Evolutionary conservation across 1,140 invertebrate species (phyloP).

Genomic region (Leptopilina boulardi): DNA sequence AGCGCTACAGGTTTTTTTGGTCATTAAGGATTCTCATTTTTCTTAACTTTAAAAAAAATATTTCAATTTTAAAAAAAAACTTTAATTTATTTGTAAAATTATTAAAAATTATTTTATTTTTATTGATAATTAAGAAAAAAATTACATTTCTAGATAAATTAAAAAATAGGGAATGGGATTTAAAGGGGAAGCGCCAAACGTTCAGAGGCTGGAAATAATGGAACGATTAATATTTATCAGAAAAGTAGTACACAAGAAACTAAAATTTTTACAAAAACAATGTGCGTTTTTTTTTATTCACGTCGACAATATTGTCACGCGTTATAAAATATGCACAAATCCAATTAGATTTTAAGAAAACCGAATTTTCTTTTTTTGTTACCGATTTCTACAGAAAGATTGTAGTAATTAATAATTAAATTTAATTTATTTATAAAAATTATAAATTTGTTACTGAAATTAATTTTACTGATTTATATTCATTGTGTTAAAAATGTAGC

Average conservation of each 20-base stretch:
- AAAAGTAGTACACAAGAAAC: constrained; percentile 36
- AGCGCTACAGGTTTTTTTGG: constrained; percentile 55
- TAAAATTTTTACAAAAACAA: constrained; percentile 32
- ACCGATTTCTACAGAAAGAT: no score
- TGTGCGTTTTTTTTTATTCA: constrained; percentile 1
- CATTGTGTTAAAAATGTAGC: no score
- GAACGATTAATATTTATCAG: constrained; percentile 66
- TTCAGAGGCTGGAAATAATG: constrained; percentile 71
- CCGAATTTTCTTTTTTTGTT: neutral
- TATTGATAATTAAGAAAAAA: neutral
- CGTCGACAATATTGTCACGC: constrained; percentile 13
- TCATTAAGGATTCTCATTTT: neutral
- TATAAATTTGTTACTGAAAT: no score
- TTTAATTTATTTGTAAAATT: no score
- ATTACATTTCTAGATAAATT: neutral
- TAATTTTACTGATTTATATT: no score
- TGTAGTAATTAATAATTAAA: no score
- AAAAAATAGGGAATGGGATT: constrained; percentile 14
- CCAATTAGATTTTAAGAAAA: no score
- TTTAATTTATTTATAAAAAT: no score
- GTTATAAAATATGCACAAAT: neutral
- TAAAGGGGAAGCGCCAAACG: constrained; percentile 61
- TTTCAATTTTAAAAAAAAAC: no score
- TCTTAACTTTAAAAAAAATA: no score
- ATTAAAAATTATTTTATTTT: no score